Evolutionary conservation across 2,888 invertebrate genomes (phyloP).

Genomic region (Amitus sp.): DNA sequence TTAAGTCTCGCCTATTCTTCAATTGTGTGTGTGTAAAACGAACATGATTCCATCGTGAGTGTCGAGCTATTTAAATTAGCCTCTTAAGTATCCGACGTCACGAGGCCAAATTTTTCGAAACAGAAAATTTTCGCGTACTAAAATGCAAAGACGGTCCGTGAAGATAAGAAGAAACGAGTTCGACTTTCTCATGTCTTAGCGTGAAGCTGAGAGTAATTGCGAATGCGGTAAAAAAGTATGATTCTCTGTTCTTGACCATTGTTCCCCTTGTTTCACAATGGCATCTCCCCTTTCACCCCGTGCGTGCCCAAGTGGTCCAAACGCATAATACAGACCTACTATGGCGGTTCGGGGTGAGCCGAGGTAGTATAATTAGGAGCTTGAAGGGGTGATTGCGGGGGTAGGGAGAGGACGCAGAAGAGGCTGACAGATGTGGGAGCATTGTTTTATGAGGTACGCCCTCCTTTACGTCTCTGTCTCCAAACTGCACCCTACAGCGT

Average conservation of each 20-base stretch:
- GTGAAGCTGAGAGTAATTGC: slow-evolving; percentile 27
- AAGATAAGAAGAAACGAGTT: background rate
- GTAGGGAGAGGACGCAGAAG: slow-evolving; percentile 56
- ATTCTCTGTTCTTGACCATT: slow-evolving; percentile 57
- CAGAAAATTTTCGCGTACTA: too few species aligned
- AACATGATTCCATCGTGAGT: too few species aligned
- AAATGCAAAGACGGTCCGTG: too few species aligned
- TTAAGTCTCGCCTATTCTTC: too few species aligned
- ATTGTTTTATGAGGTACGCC: slow-evolving; percentile 64
- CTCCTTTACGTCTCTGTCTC: slow-evolving; percentile 48
- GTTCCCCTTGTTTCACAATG: slow-evolving; percentile 54
- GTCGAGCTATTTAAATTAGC: too few species aligned
- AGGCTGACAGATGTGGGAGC: slow-evolving; percentile 67
- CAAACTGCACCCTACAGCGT: slow-evolving; percentile 51
- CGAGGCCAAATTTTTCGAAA: too few species aligned
- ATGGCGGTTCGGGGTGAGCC: slow-evolving; percentile 48
- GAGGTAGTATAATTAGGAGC: slow-evolving; percentile 64
- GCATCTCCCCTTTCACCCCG: slow-evolving; percentile 55
- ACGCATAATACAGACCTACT: slow-evolving; percentile 62
- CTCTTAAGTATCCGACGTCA: too few species aligned
- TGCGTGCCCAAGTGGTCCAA: slow-evolving; percentile 65
- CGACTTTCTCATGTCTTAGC: slow-evolving; percentile 18
- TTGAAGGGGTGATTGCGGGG: slow-evolving; percentile 58
- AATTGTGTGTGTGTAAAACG: too few species aligned
- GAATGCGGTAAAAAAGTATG: slow-evolving; percentile 48